phyloP scores from a whole-genome alignment of 2,888 invertebrate species.

The Tinea semifulvella region DNA sequence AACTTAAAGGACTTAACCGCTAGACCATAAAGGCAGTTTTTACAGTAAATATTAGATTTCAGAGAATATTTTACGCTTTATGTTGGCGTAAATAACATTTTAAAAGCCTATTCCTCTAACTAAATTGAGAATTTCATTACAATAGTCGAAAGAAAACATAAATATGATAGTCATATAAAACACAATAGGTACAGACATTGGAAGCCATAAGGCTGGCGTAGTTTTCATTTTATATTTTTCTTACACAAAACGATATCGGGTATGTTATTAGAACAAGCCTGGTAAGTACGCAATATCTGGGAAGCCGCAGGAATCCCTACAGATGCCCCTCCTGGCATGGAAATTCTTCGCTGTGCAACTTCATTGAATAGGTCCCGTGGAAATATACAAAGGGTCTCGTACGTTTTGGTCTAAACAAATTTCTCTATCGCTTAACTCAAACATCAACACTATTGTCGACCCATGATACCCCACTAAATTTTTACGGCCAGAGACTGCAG shows the following conservation, averaged over 20 bases:
- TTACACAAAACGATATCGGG: slow-evolving; percentile 54
- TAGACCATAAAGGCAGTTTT: too few species aligned
- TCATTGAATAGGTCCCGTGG: slow-evolving; percentile 59
- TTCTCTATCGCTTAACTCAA: too few species aligned
- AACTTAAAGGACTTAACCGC: too few species aligned
- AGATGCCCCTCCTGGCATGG: slow-evolving; percentile 61
- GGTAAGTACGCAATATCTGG: slow-evolving; percentile 64
- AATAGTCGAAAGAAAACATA: slow-evolving; percentile 6
- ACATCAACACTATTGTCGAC: too few species aligned
- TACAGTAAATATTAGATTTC: too few species aligned
- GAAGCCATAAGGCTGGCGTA: slow-evolving; percentile 46
- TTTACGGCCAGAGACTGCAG: too few species aligned
- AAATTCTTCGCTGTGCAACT: slow-evolving; percentile 63
- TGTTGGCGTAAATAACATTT: too few species aligned
- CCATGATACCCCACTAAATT: too few species aligned
- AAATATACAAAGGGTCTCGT: too few species aligned
- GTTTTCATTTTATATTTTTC: slow-evolving; percentile 57
- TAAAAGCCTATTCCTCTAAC: not conserved
- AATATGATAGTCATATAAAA: slow-evolving; percentile 4
- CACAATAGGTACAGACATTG: slow-evolving; percentile 31
- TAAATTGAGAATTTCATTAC: slow-evolving; percentile 6
- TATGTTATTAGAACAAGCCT: slow-evolving; percentile 60
- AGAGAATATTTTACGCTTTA: too few species aligned
- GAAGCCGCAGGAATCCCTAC: slow-evolving; percentile 41
- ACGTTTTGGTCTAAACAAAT: too few species aligned